phyloP scores from a whole-genome alignment of 2,113 vertebrate species.

The Synodontis membranacea region DNA sequence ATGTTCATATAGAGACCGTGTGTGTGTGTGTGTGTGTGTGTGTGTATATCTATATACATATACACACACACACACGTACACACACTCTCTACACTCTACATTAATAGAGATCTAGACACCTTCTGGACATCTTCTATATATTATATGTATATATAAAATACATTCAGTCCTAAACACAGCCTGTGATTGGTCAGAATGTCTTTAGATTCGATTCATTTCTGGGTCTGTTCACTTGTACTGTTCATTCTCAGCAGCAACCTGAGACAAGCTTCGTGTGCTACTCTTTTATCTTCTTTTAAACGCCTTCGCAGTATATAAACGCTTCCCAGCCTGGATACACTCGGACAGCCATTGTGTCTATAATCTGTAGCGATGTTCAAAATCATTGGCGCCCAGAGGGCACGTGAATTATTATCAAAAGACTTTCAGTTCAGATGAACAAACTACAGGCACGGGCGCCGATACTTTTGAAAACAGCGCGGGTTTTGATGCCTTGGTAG shows the following conservation, averaged over 20 bases:
- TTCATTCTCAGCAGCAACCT: neutral
- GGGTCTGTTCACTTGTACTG: neutral
- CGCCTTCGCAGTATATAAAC: neutral
- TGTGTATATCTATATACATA: neutral
- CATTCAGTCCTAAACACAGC: constrained; percentile 19
- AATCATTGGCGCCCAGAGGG: neutral
- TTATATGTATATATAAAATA: neutral
- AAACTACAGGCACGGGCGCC: neutral
- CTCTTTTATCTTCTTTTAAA: neutral
- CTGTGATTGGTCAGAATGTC: neutral
- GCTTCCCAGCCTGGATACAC: neutral
- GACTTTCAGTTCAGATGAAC: neutral
- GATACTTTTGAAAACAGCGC: neutral
- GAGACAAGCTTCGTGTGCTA: neutral
- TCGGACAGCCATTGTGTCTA: neutral
- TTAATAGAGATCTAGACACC: too few species aligned
- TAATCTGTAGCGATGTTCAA: neutral
- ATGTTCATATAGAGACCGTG: neutral
- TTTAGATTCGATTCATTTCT: neutral
- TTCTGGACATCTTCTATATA: too few species aligned
- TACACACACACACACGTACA: too few species aligned
- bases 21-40: too few species aligned
- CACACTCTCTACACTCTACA: too few species aligned
- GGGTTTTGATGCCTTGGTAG: neutral
- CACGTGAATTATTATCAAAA: neutral